These are phyloP conservation scores for Stomatorhinus walkeri DNA, from an alignment of 2,797 vertebrate species.

Conservation along the genomic window DNA sequence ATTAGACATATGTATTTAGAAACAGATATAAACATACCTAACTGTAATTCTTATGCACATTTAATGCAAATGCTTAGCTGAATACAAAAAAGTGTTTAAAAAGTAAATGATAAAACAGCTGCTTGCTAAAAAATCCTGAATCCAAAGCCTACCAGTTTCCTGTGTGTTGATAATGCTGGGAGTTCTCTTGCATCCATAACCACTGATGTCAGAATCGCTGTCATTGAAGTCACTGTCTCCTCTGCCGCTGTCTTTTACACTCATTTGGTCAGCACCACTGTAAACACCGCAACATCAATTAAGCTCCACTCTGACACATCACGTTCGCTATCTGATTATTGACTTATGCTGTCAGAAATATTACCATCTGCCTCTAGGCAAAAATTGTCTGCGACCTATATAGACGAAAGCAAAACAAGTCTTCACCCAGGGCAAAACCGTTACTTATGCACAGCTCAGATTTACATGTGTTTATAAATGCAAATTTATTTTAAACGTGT, in stretches of 20 bases:
- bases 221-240: conserved; percentile 72
- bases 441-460: not conserved
- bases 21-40: not conserved
- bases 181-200: conserved; percentile 53
- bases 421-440: not conserved
- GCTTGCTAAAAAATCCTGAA: not conserved
- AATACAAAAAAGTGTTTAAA: not conserved
- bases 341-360: conserved; percentile 32
- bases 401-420: conserved; percentile 14
- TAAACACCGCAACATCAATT: conserved; percentile 46
- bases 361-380: conserved; percentile 14
- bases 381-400: conserved; percentile 28
- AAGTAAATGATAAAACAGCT: not conserved
- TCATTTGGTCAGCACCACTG: conserved; percentile 65
- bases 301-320: conserved; percentile 40
- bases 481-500: conserved; percentile 5
- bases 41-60: not conserved
- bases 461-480: conserved; percentile 5
- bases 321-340: conserved; percentile 50
- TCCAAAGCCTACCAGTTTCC: conserved; percentile 49
- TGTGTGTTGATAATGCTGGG: conserved; percentile 53
- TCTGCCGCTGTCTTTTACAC: conserved; percentile 73
- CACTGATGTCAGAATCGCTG: conserved; percentile 59
- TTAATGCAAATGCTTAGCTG: not conserved
- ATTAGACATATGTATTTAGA: not conserved